phyloP scores from a whole-genome alignment of 2,888 invertebrate species.

The Gnatocerus cornutus region DNA sequence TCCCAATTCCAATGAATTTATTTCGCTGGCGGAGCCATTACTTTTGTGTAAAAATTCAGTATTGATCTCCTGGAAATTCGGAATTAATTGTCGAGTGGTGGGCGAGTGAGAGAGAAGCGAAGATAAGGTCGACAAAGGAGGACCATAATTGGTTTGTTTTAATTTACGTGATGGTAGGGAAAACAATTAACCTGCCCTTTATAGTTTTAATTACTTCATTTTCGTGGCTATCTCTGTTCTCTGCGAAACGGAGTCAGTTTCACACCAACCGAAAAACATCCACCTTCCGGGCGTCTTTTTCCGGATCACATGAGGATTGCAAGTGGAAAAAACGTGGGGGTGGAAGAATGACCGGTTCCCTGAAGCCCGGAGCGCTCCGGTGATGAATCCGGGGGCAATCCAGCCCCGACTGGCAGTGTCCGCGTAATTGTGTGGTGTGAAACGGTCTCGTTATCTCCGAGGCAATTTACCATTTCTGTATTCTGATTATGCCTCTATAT shows the following conservation, averaged over 20 bases:
- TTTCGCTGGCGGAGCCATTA: background rate
- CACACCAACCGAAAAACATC: constrained; percentile 55
- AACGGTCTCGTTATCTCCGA: constrained; percentile 68
- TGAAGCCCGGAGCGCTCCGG: constrained; percentile 9
- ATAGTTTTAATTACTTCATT: constrained; percentile 86
- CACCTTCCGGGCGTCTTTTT: constrained; percentile 1
- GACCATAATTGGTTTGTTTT: constrained; percentile 72
- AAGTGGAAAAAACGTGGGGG: background rate
- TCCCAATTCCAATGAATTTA: too few relatives aligned
- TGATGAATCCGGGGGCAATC: constrained; percentile 7
- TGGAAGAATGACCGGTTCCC: background rate
- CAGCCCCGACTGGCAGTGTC: background rate
- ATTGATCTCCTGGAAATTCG: constrained; percentile 45
- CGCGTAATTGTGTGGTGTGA: constrained; percentile 62
- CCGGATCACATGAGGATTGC: background rate
- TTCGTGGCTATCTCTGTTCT: constrained; percentile 75
- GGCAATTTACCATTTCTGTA: constrained; percentile 72
- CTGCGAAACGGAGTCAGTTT: constrained; percentile 65
- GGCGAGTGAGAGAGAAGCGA: constrained; percentile 51
- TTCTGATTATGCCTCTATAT: constrained; percentile 71
- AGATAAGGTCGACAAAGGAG: constrained; percentile 66
- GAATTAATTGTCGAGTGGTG: constrained; percentile 50
- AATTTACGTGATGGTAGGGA: constrained; percentile 72
- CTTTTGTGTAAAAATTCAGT: constrained; percentile 26
- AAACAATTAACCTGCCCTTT: constrained; percentile 82